Percentiles rank a stretch among this genome's conserved stretches.
phyloP scores from a whole-genome alignment of 2,888 invertebrate genomes.

The Norana najaformis region DNA sequence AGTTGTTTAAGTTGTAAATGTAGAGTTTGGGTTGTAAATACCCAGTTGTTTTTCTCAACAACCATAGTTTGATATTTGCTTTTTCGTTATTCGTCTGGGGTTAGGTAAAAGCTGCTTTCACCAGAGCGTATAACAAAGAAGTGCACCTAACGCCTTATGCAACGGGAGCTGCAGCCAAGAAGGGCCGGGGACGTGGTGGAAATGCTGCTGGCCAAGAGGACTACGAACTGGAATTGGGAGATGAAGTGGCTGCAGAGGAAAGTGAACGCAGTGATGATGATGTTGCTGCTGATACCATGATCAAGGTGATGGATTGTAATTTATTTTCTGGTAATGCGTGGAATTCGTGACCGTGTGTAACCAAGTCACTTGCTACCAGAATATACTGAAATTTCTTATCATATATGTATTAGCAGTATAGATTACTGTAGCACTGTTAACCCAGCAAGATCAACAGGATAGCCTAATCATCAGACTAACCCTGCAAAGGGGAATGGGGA shows the following conservation, averaged over 20 bases:
- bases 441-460: no score
- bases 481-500: no score
- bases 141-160: conserved; percentile 79
- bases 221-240: conserved; percentile 59
- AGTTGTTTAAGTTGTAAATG: no score
- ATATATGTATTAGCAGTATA: no score
- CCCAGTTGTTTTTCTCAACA: not conserved
- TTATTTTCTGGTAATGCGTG: no score
- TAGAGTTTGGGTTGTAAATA: no score
- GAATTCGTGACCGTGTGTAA: no score
- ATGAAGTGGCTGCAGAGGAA: conserved; percentile 39
- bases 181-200: conserved; percentile 57
- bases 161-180: conserved; percentile 63
- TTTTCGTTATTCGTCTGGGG: conserved; percentile 27
- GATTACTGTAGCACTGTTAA: no score
- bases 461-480: no score
- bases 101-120: conserved; percentile 89
- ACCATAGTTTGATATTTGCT: not conserved
- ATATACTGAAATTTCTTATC: no score
- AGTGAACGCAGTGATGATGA: conserved; percentile 59
- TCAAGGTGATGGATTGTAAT: conserved; percentile 40
- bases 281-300: conserved; percentile 42
- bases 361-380: no score
- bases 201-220: conserved; percentile 36
- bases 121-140: conserved; percentile 87